Base-by-base conservation (phyloP, 2,797 vertebrate species). In the Chloroceryle inda region DNA sequence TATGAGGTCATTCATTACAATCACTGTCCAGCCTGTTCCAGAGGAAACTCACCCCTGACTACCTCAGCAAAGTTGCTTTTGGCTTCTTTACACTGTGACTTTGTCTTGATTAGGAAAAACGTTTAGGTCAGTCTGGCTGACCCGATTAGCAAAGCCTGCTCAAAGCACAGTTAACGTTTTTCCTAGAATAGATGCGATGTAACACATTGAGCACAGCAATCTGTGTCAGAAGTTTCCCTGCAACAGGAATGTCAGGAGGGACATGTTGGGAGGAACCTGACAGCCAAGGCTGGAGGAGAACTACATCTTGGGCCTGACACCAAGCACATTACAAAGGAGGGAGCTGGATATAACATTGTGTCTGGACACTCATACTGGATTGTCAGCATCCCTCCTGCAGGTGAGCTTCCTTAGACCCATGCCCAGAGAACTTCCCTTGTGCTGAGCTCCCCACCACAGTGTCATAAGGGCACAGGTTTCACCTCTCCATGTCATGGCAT, bases 31-130 rank as follows among this genome's bases (percentile, higher is more conserved):
- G 64, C 44, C 68, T 86, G 31, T 74, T 95, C 61, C 92, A 89
- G 74, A 83, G 86, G 72, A 96, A 94, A 83, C 45, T 97, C 78
- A 83, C 33, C 58, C 86, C n/a, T 89, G 52, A 93, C 78, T 96
- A 85, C 74, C 64, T 96, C 92, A 85, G 89, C 13, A 14, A 92
- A 95, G 89, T 93, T 96, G 89, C 72, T 97, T 95, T 97, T 96
- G 95, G 92, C 95, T 94, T 89, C 78, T 91, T 92, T 67, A 96
- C 89, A 93, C 91, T 89, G 81, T 72, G 72, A 88, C 81, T 97
- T 94, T 96, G 84, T 96, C 94, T 92, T 92, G 92, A 94, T 96
- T 82, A 89, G 84, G 78, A 92, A 92, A 89, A 94, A 85, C 13
- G 1, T 87, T 91, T 85, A 85, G 92, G 91, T 95, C 89, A 92